These are phyloP conservation scores for Ichneumon xanthorius DNA, from an alignment of 2,888 invertebrate genomes.

Conservation along the genomic window DNA sequence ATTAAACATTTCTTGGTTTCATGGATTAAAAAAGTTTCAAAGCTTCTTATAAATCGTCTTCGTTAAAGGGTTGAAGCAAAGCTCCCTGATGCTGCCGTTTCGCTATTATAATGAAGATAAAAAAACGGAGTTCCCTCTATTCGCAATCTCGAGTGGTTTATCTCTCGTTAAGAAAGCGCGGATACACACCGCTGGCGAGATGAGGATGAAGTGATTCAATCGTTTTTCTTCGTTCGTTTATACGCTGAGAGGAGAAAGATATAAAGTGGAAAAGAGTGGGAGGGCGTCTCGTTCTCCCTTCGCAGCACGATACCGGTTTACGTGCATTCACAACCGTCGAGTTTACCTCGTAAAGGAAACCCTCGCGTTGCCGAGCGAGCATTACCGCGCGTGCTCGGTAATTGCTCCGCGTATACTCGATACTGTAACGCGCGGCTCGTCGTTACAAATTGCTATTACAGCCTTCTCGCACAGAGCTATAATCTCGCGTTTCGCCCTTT, in stretches of 20 bases:
- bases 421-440: conserved; percentile 51
- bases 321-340: conserved; percentile 46
- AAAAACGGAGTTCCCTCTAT: conserved; percentile 21
- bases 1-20: not conserved
- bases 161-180: conserved; percentile 43
- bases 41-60: not conserved
- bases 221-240: conserved; percentile 49
- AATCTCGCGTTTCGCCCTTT: conserved; percentile 46
- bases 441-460: conserved; percentile 58
- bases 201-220: conserved; percentile 48
- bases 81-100: conserved; percentile 3
- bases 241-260: conserved; percentile 20
- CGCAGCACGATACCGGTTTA: conserved; percentile 53
- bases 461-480: conserved; percentile 54
- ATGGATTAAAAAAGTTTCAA: not conserved
- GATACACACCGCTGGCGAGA: conserved; percentile 22
- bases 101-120: conserved; percentile 13
- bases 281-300: conserved; percentile 40
- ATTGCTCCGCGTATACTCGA: conserved; percentile 57
- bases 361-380: conserved; percentile 27
- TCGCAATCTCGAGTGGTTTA: conserved; percentile 41
- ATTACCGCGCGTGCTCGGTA: conserved; percentile 60
- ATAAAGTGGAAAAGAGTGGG: conserved; percentile 4
- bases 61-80: conserved; percentile 9
- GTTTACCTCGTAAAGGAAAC: conserved; percentile 61